Evolutionary conservation across 2,113 vertebrate genomes (phyloP), one percentile per base, ranked within the genome.

Genomic region (Salvelinus fontinalis): DNA sequence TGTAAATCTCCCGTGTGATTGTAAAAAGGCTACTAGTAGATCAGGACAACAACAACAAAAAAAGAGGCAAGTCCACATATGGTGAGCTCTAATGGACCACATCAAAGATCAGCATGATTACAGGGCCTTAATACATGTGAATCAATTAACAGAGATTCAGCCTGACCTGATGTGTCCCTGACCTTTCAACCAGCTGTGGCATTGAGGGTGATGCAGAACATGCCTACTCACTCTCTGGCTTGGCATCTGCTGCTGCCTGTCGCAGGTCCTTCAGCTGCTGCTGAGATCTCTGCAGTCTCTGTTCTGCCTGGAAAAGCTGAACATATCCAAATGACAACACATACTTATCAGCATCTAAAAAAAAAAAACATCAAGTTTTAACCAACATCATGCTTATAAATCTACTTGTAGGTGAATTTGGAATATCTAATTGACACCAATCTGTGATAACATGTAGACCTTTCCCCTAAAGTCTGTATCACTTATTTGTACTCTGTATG

Each of bases 211-310:
- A 73, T 27, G 84, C 70, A 8, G 3, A 4, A 26, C 66, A 8
- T 59, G 29, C 73, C 76, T 39, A 96, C 97, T 97, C 92, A 99
- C 98, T 96, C 90, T 99, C 97, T 81, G 98, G 97, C 82, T 94
- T 96, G 77, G 96, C 95, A 89, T 98, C 96, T 76, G 94, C 92
- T 20, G 96, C 95, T 27, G 96, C 94, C 22, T 96, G 93, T 65
- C 93, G 94, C 93, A 99, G 93, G 86, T 96, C 96, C 83, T 97
- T 97, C 90, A 98, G 92, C 84, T 99, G 97, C 74, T 94, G 93
- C 80, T 96, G 95, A 5, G 89, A 93, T 87, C 97, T 95, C 84
- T 97, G 97, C 79, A 98, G 87, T 77, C 93, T 95, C 92, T 99
- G 97, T 82, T 97, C 95, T 0, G 93, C 92, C 22, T 96, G 96